Percentiles rank a stretch among this genome's conserved stretches.
These are phyloP conservation scores for Sciurus vulgaris DNA, from an alignment of 2,797 vertebrate species.

Conservation along the genomic window DNA sequence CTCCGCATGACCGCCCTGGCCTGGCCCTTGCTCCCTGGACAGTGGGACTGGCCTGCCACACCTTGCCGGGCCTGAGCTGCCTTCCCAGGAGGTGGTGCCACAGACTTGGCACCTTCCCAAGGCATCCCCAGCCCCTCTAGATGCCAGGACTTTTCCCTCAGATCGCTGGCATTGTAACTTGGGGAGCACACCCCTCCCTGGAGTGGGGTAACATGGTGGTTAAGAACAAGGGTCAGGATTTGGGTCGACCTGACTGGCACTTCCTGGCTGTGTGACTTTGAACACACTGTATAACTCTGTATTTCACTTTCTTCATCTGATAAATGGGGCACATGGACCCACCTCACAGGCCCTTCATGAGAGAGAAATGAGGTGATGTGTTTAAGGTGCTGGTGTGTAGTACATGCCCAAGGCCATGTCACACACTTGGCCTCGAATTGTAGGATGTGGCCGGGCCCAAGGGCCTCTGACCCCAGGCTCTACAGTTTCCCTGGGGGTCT, in stretches of 20 bases:
- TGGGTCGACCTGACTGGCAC: neutral
- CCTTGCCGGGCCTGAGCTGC: neutral
- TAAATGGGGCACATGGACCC: neutral
- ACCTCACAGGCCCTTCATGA: neutral
- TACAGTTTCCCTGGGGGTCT: neutral
- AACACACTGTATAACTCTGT: neutral
- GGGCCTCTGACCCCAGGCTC: neutral
- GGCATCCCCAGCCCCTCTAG: neutral
- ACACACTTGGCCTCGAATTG: neutral
- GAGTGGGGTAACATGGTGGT: neutral
- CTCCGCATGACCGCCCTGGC: constrained; percentile 84
- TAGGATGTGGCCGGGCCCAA: neutral
- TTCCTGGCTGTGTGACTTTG: neutral
- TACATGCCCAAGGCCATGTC: neutral
- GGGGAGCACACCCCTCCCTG: neutral
- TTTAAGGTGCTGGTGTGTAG: neutral
- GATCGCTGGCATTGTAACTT: neutral
- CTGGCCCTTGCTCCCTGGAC: constrained; percentile 76
- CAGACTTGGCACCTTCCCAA: neutral
- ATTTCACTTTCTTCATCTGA: constrained; percentile 12
- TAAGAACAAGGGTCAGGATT: neutral
- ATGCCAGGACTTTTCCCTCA: constrained; percentile 1
- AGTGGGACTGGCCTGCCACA: constrained; percentile 71
- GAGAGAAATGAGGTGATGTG: neutral
- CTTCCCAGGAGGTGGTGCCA: constrained; percentile 38